Evolutionary conservation across 2,888 invertebrate genomes (phyloP), one percentile per base, ranked within the genome.

Genomic region (Epirrhoe tristata): DNA sequence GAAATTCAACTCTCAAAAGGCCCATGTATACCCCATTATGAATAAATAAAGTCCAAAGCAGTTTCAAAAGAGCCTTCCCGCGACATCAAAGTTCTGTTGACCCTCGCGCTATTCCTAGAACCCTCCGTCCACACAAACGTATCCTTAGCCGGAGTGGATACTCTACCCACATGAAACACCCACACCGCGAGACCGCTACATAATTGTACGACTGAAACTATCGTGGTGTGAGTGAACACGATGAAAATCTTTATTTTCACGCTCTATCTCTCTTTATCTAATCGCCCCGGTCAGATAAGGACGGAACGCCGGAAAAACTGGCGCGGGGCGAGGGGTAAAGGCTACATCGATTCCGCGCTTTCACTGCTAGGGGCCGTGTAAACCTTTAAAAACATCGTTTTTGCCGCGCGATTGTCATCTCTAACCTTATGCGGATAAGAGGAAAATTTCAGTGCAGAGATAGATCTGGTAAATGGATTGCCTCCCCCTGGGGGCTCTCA

Each of bases 181-280:
- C 89, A 89, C 86, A 86, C 86, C 79, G 81, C 79, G 75, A 80
- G 81, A 83, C 83, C 79, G 80, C 88, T 84, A 83, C 83, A 87
- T 86, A 80, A 83, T 81, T 79, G 79, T 85, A 84, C 82, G 79
- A 79, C 87, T 87, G 84, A 87, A 88, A 87, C 85, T 85, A 81
- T 77, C 79, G 71, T 80, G 83, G 92, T 93, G 93, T 92, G 91
- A 86, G 93, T 93, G 91, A 91, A 93, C 93, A 93, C 93, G 93
- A 93, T 93, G 93, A 93, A 93, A 93, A 93, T 93, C 93, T 93
- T 93, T 93, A 93, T 93, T 93, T 93, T 93, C 92, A 93, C 93
- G 93, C 93, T 93, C 90, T 93, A 93, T 93, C 93, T 93, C 89
- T 93, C 93, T 91, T 93, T 93, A 93, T 93, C 93, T 93, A 93